Evolutionary conservation across 2,113 vertebrate species (phyloP).

Genomic region (Vimba vimba): DNA sequence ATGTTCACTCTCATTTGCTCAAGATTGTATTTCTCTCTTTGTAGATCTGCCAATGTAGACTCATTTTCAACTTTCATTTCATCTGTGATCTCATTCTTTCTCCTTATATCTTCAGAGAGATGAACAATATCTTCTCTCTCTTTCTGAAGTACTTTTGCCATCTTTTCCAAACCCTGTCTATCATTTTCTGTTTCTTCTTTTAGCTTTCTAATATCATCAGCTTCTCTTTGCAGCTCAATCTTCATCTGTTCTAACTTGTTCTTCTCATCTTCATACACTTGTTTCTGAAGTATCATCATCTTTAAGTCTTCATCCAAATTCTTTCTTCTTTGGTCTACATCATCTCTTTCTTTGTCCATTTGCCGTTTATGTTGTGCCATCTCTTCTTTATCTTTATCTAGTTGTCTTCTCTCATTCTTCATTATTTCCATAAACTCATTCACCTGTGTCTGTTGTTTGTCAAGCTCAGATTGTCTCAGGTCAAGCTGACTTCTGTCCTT

Average conservation of each 20-base stretch:
- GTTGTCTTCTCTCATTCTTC: background rate
- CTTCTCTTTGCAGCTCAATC: slow-evolving; percentile 31
- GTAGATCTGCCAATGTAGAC: background rate
- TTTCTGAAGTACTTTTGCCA: slow-evolving; percentile 1
- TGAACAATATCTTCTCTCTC: background rate
- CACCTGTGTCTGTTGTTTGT: background rate
- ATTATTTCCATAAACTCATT: background rate
- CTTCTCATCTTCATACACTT: slow-evolving; percentile 5
- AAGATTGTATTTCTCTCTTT: background rate
- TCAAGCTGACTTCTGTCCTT: slow-evolving; percentile 10
- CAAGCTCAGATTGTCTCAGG: background rate
- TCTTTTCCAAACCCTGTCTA: slow-evolving; percentile 6
- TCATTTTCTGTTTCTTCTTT: slow-evolving; percentile 45
- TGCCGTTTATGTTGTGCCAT: background rate
- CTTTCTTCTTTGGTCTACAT: background rate
- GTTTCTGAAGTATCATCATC: background rate
- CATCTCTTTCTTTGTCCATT: background rate
- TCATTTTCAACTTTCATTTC: slow-evolving; percentile 1
- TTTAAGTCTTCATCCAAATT: background rate
- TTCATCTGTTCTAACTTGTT: slow-evolving; percentile 20
- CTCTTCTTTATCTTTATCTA: slow-evolving; percentile 1
- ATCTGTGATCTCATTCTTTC: background rate
- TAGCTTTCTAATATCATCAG: slow-evolving; percentile 32
- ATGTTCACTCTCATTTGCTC: slow-evolving; percentile 30
- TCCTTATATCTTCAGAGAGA: slow-evolving; percentile 3